These are phyloP conservation scores for Sphenodon punctatus DNA, from an alignment of 2,797 vertebrate species.

Conservation along the genomic window DNA sequence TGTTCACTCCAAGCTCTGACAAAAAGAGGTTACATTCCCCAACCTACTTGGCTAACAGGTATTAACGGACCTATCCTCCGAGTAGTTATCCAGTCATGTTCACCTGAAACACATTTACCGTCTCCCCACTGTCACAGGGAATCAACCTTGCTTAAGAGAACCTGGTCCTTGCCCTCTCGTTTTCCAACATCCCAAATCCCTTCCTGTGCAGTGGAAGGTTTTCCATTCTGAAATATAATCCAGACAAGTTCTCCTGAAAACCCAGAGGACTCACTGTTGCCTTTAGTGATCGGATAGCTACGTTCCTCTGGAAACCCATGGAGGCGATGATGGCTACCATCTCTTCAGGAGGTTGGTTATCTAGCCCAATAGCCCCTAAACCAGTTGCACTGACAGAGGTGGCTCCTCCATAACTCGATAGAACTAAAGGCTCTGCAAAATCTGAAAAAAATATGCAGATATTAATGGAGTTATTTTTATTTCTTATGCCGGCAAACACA, in stretches of 20 bases:
- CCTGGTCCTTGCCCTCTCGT: not conserved
- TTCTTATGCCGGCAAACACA: not conserved
- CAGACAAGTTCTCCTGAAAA: not conserved
- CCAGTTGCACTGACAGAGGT: slow-evolving; percentile 70
- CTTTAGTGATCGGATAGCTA: slow-evolving; percentile 88
- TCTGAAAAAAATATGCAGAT: slow-evolving; percentile 75
- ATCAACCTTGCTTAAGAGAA: not conserved
- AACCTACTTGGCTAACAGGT: too few relatives aligned
- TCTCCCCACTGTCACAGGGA: not conserved
- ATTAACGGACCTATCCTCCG: too few relatives aligned
- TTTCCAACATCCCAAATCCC: not conserved
- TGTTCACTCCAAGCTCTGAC: too few relatives aligned
- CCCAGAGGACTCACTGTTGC: slow-evolving; percentile 83
- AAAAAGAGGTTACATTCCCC: too few relatives aligned
- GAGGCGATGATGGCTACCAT: slow-evolving; percentile 92
- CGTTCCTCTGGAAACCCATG: slow-evolving; percentile 94
- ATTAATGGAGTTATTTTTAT: not conserved
- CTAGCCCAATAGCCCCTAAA: slow-evolving; percentile 74
- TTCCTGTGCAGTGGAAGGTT: not conserved
- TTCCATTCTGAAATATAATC: not conserved
- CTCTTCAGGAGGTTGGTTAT: slow-evolving; percentile 94
- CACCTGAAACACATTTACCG: not conserved
- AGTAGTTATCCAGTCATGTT: too few relatives aligned
- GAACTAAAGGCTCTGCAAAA: slow-evolving; percentile 92
- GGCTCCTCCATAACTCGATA: slow-evolving; percentile 83